phyloP scores from a whole-genome alignment of 2,888 invertebrate species.

The Microdon myrmicae region DNA sequence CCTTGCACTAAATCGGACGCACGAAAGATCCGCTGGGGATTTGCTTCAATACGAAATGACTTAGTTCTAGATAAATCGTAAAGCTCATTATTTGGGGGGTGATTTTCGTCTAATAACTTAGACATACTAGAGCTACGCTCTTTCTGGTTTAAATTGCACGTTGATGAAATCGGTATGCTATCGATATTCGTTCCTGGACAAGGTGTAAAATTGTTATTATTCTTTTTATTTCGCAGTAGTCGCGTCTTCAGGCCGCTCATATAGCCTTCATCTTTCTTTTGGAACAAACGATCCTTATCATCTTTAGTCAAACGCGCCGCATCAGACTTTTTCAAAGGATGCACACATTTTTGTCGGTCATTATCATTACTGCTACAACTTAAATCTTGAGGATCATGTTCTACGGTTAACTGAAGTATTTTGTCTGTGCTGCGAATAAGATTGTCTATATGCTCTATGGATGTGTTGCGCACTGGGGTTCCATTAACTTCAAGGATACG shows the following conservation, averaged over 20 bases:
- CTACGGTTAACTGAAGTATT: slow-evolving; percentile 85
- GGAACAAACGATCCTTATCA: slow-evolving; percentile 65
- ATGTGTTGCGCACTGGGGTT: slow-evolving; percentile 82
- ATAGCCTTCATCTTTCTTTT: slow-evolving; percentile 68
- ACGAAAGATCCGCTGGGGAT: slow-evolving; percentile 81
- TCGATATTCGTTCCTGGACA: slow-evolving; percentile 9
- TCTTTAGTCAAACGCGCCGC: slow-evolving; percentile 65
- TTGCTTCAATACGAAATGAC: slow-evolving; percentile 78
- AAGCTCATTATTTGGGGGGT: slow-evolving; percentile 65
- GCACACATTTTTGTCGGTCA: slow-evolving; percentile 60
- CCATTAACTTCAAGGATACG: slow-evolving; percentile 93
- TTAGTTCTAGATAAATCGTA: slow-evolving; percentile 86
- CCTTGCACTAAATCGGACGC: slow-evolving; percentile 91
- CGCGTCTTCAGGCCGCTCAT: slow-evolving; percentile 73
- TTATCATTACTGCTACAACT: slow-evolving; percentile 69
- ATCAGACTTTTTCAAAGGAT: slow-evolving; percentile 68
- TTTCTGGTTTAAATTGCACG: slow-evolving; percentile 72
- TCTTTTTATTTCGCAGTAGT: slow-evolving; percentile 70
- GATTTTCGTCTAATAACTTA: slow-evolving; percentile 79
- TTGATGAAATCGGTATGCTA: slow-evolving; percentile 9
- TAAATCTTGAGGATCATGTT: slow-evolving; percentile 85
- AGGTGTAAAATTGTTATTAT: slow-evolving; percentile 64
- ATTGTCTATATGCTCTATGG: slow-evolving; percentile 82
- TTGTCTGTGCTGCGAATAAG: slow-evolving; percentile 78
- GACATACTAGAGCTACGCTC: slow-evolving; percentile 89